Percentiles rank a stretch among this genome's conserved stretches.
Evolutionary conservation across 2,797 vertebrate genomes (phyloP).

Genomic region (Petrocephalus schoutedeni): DNA sequence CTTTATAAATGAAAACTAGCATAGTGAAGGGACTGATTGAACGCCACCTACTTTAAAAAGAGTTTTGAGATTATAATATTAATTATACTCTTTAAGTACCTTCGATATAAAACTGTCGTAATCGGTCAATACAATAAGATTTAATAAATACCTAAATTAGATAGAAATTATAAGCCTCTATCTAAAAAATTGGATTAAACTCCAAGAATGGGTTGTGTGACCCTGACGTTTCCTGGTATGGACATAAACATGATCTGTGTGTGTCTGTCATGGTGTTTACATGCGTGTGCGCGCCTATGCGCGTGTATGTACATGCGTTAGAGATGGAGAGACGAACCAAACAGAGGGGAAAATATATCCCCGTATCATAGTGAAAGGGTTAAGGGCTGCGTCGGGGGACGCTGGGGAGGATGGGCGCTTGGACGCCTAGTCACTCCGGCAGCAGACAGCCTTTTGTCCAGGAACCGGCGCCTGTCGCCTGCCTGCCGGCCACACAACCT

Average conservation of each 20-base stretch:
- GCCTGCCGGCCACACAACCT: conserved; percentile 62
- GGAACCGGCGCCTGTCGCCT: conserved; percentile 70
- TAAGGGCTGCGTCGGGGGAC: conserved; percentile 50
- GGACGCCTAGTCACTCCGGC: conserved; percentile 60
- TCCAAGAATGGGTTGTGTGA: background rate
- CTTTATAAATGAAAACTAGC: background rate
- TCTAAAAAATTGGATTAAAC: background rate
- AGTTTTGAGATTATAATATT: background rate
- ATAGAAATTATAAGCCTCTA: background rate
- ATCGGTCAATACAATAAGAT: background rate
- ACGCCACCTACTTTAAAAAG: background rate
- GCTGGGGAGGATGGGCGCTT: conserved; percentile 44
- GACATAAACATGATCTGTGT: background rate
- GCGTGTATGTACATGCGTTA: conserved; percentile 9
- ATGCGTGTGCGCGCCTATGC: conserved; percentile 27
- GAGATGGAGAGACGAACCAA: background rate
- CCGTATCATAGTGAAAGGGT: conserved; percentile 55
- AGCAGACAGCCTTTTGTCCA: conserved; percentile 71
- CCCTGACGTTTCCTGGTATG: background rate
- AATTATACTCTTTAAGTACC: background rate
- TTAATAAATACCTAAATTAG: background rate
- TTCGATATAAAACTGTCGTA: background rate
- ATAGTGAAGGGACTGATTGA: background rate
- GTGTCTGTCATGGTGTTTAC: background rate
- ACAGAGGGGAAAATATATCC: background rate